Percentiles rank a stretch among this genome's conserved stretches.
Conservation (phyloP, 2,113 vertebrate genomes). For the Gopherus evgoodei region DNA sequence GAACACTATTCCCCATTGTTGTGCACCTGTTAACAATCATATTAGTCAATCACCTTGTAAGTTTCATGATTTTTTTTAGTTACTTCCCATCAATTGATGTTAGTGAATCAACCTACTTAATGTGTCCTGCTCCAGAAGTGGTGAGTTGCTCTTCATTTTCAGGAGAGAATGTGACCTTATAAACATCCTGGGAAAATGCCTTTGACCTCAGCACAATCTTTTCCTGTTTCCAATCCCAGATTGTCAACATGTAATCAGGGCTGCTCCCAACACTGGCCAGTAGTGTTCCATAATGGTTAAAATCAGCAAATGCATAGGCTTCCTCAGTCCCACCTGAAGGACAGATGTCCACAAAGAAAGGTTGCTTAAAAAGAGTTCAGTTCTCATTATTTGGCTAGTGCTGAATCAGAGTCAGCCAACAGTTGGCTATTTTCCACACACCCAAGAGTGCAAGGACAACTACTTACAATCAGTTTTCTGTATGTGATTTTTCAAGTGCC, state of each 20-base stretch:
- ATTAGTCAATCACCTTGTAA: neutral
- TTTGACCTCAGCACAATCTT: conserved; percentile 86
- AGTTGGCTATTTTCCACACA: neutral
- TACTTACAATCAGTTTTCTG: neutral
- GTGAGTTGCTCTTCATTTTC: conserved; percentile 89
- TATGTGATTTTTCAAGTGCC: neutral
- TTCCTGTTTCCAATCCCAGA: conserved; percentile 95
- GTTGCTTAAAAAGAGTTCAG: neutral
- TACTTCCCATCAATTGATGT: neutral
- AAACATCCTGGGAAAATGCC: conserved; percentile 93
- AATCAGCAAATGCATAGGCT: conserved; percentile 87
- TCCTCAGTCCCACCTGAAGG: conserved; percentile 87
- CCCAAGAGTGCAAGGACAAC: neutral
- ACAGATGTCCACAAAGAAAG: neutral
- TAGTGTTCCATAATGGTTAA: conserved; percentile 84
- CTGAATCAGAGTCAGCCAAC: neutral
- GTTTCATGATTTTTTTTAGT: neutral
- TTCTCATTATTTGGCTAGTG: neutral
- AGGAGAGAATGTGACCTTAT: conserved; percentile 89
- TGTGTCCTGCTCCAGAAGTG: conserved; percentile 89
- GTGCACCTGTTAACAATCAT: neutral
- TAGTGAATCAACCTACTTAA: conserved; percentile 83
- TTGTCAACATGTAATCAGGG: conserved; percentile 90
- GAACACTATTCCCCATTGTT: neutral
- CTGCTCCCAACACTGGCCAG: conserved; percentile 88